Conservation (phyloP, 2,113 vertebrate species). For the Columba janthina region DNA sequence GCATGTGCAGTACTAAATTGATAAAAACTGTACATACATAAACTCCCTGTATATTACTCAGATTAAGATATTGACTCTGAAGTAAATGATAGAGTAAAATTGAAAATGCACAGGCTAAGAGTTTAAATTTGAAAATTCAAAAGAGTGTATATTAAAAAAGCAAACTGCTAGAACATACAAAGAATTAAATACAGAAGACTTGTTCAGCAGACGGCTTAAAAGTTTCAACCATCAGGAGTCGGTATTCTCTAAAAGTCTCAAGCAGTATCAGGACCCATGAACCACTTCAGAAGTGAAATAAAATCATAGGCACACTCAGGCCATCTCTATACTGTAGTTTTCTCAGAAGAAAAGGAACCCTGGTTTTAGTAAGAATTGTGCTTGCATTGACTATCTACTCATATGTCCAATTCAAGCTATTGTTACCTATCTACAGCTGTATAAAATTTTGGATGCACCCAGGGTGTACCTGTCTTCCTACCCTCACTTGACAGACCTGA, state of each 20-base stretch:
- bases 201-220: neutral
- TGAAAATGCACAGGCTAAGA: neutral
- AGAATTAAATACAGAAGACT: neutral
- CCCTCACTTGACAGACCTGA: neutral
- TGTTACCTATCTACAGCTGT: neutral
- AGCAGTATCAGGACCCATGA: neutral
- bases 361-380: neutral
- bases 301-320: neutral
- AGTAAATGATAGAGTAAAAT: neutral
- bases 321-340: neutral
- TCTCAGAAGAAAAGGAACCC: neutral
- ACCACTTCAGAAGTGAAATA: neutral
- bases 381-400: neutral
- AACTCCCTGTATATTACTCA: neutral
- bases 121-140: neutral
- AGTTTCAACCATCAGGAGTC: neutral
- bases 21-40: neutral
- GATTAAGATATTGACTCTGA: neutral
- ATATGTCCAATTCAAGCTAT: neutral
- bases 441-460: neutral
- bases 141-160: neutral
- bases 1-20: neutral
- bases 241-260: neutral
- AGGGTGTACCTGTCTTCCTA: neutral
- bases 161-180: neutral